These are phyloP conservation scores for Anoplolepis gracilipes DNA, from an alignment of 1,140 invertebrate genomes.

Conservation along the genomic window DNA sequence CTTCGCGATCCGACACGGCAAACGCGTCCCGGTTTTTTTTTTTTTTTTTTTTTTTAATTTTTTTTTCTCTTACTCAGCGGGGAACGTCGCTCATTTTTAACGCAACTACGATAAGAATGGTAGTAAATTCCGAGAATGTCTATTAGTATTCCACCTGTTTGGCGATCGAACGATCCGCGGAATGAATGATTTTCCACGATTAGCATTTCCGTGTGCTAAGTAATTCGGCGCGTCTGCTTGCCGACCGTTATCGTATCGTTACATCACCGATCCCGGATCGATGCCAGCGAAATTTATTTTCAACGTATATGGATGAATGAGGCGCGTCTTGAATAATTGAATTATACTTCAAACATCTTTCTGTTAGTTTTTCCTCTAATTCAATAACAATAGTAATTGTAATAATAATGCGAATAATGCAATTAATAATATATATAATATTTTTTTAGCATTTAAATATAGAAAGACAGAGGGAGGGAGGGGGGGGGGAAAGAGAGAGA, in stretches of 20 bases:
- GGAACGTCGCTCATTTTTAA: conserved; percentile 65
- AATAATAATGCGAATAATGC: background rate
- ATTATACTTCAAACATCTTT: background rate
- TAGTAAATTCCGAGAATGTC: conserved; percentile 49
- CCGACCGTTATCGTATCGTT: conserved; percentile 33
- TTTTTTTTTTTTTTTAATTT: conserved; percentile 1
- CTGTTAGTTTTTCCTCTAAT: background rate
- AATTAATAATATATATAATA: background rate
- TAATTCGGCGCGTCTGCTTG: conserved; percentile 52
- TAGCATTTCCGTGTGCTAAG: conserved; percentile 53
- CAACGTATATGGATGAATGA: background rate
- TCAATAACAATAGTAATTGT: background rate
- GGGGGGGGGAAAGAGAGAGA: too few species aligned
- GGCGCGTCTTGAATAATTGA: background rate
- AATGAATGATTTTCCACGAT: conserved; percentile 61
- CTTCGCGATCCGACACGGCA: conserved; percentile 53
- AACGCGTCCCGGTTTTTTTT: conserved; percentile 11
- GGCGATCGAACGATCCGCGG: conserved; percentile 62
- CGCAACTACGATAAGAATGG: conserved; percentile 61
- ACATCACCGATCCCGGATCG: conserved; percentile 41
- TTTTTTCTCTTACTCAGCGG: background rate
- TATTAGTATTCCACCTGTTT: conserved; percentile 63
- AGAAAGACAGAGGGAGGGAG: too few species aligned
- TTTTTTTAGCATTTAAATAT: background rate
- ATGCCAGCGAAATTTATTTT: background rate